Percentiles rank a stretch among this genome's conserved stretches.
These are phyloP conservation scores for Sceloporus undulatus DNA, from an alignment of 2,113 vertebrate genomes.

Conservation along the genomic window DNA sequence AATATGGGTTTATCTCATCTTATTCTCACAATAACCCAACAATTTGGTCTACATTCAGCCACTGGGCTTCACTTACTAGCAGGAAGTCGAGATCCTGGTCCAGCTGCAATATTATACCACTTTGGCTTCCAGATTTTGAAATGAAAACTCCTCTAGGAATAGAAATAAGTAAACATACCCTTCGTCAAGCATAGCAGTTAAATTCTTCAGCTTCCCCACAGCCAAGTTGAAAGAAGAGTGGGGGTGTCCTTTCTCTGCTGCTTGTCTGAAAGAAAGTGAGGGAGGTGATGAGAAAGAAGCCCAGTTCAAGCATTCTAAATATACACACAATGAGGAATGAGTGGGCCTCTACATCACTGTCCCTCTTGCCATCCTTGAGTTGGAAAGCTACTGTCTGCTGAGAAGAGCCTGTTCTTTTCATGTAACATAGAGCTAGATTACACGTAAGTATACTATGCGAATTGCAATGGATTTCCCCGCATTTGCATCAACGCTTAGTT, in stretches of 20 bases:
- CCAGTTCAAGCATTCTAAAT: background rate
- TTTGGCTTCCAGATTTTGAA: background rate
- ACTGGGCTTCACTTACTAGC: background rate
- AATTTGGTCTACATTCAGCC: background rate
- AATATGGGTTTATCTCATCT: background rate
- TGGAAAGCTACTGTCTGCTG: background rate
- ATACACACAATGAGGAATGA: background rate
- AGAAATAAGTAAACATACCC: conserved; percentile 50
- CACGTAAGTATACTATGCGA: too few relatives aligned
- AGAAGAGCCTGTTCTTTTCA: too few relatives aligned
- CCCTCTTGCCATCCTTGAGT: background rate
- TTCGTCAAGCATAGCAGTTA: conserved; percentile 27
- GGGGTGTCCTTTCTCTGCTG: conserved; percentile 59
- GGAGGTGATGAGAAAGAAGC: background rate
- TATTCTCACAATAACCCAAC: background rate
- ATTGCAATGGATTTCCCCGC: too few relatives aligned
- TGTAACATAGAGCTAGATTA: too few relatives aligned
- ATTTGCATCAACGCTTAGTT: too few relatives aligned
- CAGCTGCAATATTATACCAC: background rate
- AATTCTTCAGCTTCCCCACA: conserved; percentile 61
- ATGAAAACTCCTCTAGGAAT: background rate
- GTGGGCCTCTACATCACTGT: background rate
- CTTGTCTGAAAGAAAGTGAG: conserved; percentile 52
- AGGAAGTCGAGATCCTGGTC: background rate
- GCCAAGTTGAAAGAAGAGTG: conserved; percentile 69